Base-by-base conservation (phyloP, 2,113 vertebrate genomes). In the Baryphthengus martii region DNA sequence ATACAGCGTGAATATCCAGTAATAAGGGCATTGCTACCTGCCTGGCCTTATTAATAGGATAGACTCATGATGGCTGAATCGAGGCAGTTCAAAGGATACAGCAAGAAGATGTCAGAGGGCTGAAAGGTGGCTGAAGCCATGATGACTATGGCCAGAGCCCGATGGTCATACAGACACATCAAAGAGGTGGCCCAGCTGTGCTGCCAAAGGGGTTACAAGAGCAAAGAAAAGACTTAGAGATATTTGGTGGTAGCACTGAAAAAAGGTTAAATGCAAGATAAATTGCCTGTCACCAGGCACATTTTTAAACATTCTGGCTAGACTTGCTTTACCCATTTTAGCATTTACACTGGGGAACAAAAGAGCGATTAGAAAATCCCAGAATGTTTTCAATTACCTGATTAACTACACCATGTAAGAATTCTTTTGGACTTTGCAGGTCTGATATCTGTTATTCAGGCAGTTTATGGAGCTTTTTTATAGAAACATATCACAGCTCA, bases 391-490 rank as follows among this genome's bases (percentile, higher is more conserved):
- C 53, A 66, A 52, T 24, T 58, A 89, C 21, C 59, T 82, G 62
- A 86, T 68, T 45, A 86, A 91, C 89, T 17, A 53, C 8, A 58
- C 16, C 71, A 20, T 72, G 31, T 5, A 52, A 40, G 7, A 3
- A 63, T 74, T 70, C 44, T 61, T 67, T 20, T 75, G 58, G 61
- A 42, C 20, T 62, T 52, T 76, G 74, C 3, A 13, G 37, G n/a
- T 77, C 19, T 80, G 59, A 17, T 89, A 5, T 39, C 44, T 95
- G 82, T 73, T 85, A 93, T 71, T 73, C 75, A 53, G 33, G 80
- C 37, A 84, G 18, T 88, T 93, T 85, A 58, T 23, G 82, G 77
- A 84, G 58, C 71, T 95, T 72, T 96, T 47, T 40, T 21, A 44
- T 39, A 89, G 61, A 73, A 76, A 89, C 14, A n/a, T 35, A 80